Percentiles rank a stretch among this genome's conserved stretches.
phyloP scores from a whole-genome alignment of 2,888 invertebrate genomes.

The Pantelozetes paolii region DNA sequence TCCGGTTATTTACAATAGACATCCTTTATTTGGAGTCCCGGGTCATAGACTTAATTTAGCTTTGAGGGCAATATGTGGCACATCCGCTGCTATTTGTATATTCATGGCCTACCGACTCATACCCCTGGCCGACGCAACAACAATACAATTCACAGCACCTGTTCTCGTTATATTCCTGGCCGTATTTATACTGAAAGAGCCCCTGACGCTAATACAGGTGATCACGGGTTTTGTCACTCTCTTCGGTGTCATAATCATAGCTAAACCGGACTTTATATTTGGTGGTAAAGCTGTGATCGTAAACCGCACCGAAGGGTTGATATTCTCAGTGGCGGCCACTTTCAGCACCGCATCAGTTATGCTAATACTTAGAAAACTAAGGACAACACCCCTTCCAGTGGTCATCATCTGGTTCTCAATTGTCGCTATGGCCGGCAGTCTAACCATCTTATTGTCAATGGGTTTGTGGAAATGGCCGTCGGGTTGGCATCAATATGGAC shows the following conservation, averaged over 20 bases:
- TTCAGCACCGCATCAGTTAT: slow-evolving; percentile 18
- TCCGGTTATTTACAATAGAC: background rate
- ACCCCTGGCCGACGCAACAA: slow-evolving; percentile 84
- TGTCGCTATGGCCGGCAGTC: background rate
- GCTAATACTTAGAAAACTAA: slow-evolving; percentile 36
- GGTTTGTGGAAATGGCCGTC: slow-evolving; percentile 17
- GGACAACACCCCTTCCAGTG: slow-evolving; percentile 29
- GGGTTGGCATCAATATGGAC: slow-evolving; percentile 12
- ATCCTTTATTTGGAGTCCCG: background rate
- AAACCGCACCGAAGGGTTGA: background rate
- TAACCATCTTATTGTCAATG: background rate
- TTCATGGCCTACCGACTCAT: slow-evolving; percentile 57
- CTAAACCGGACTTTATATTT: slow-evolving; percentile 75
- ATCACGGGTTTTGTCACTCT: slow-evolving; percentile 75
- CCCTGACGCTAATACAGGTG: slow-evolving; percentile 70
- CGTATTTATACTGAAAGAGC: slow-evolving; percentile 69
- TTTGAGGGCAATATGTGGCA: slow-evolving; percentile 28
- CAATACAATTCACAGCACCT: slow-evolving; percentile 83
- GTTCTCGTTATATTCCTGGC: slow-evolving; percentile 74
- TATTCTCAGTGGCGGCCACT: slow-evolving; percentile 21
- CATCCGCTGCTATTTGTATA: slow-evolving; percentile 4
- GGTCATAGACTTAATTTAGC: background rate
- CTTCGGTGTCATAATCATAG: slow-evolving; percentile 77
- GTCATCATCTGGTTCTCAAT: slow-evolving; percentile 33
- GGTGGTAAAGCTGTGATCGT: slow-evolving; percentile 53